These are phyloP conservation scores for Hydra vulgaris DNA, from an alignment of 30 jellyfish, hydroid and myxozoan species.

Conservation along the genomic window DNA sequence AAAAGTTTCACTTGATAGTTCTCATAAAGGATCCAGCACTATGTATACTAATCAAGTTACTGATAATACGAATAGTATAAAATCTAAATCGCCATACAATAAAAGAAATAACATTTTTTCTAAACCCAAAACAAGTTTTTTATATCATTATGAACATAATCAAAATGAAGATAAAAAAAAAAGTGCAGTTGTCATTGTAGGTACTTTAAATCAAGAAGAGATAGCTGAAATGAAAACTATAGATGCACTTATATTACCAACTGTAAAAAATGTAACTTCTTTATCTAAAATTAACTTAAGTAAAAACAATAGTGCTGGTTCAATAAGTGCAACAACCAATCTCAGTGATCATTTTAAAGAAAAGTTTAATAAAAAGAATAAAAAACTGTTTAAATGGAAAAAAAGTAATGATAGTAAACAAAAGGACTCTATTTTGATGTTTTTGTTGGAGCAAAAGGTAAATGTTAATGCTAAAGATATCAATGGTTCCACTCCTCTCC, in stretches of 20 bases:
- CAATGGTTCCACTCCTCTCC: slow-evolving; percentile 92
- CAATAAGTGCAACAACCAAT: background rate
- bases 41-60: background rate
- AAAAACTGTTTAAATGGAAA: background rate
- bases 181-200: slow-evolving; percentile 20
- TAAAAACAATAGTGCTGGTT: background rate
- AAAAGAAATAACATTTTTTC: background rate
- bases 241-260: slow-evolving; percentile 37
- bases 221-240: background rate
- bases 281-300: background rate
- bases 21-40: background rate
- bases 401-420: background rate
- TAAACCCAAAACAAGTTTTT: background rate
- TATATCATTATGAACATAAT: background rate
- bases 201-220: slow-evolving; percentile 6
- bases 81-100: background rate
- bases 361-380: too few relatives aligned
- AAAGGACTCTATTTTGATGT: slow-evolving; percentile 54
- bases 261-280: background rate
- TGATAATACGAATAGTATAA: background rate
- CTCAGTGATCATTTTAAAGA: background rate
- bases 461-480: slow-evolving; percentile 74
- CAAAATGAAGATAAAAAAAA: background rate
- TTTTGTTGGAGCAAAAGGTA: slow-evolving; percentile 52
- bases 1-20: background rate